phyloP scores from a whole-genome alignment of 2,113 vertebrate species.

The Bos taurus region ARS-UCD2.0 NC_037344.1:16869001-16869500 shows the following conservation, averaged over 20 bases:
- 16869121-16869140: not conserved
- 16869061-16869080: not conserved
- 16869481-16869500: not conserved
- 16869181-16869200: not conserved
- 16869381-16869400: not conserved
- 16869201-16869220: not conserved
- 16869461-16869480: not conserved
- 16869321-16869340: not conserved
- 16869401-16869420: not conserved
- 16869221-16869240: not conserved
- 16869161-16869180: not conserved
- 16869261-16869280: not conserved
- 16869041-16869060: not conserved
- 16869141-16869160: not conserved
- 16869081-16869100: not conserved
- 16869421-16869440: not conserved
- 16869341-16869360: not conserved
- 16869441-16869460: not conserved
- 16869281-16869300: not conserved
- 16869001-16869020: not conserved
- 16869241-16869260: not conserved
- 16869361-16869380: not conserved
- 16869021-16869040: not conserved
- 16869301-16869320: no score
- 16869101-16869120: not conserved